Evolutionary conservation across 2,888 invertebrate species (phyloP).

Genomic region (Cataglyphis livida): DNA sequence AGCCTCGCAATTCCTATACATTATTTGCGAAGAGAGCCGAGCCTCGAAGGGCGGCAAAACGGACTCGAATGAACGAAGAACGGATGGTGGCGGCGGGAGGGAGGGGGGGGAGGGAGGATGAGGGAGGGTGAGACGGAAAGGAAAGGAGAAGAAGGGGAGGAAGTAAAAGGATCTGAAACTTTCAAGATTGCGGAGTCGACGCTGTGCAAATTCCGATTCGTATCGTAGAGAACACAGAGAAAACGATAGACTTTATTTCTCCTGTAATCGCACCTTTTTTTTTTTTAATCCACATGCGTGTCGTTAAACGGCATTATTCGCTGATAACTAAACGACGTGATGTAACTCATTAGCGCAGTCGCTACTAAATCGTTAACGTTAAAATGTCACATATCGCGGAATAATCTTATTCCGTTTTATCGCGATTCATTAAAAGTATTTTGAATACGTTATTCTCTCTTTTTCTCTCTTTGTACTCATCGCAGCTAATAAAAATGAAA

Average conservation of each 20-base stretch:
- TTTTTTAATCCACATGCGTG: slow-evolving; percentile 57
- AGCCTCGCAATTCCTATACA: slow-evolving; percentile 84
- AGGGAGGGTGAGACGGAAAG: not conserved
- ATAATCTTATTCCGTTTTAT: not conserved
- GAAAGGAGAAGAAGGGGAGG: not conserved
- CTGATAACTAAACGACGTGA: slow-evolving; percentile 30
- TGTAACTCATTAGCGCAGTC: not conserved
- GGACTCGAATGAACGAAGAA: slow-evolving; percentile 59
- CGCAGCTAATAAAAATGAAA: not conserved
- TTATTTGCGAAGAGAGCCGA: slow-evolving; percentile 80
- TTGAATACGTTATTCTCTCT: not conserved
- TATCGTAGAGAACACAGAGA: slow-evolving; percentile 62
- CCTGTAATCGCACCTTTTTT: slow-evolving; percentile 25
- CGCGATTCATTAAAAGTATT: slow-evolving; percentile 6
- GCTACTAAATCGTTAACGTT: not conserved
- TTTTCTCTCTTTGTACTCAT: not conserved
- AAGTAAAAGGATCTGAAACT: slow-evolving; percentile 82
- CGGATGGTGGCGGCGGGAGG: not conserved
- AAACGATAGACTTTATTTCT: slow-evolving; percentile 47
- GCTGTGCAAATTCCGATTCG: slow-evolving; percentile 73
- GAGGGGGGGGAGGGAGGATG: too few species aligned
- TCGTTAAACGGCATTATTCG: slow-evolving; percentile 50
- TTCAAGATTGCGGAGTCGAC: slow-evolving; percentile 80
- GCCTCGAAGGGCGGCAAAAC: slow-evolving; percentile 70
- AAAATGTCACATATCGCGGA: not conserved